phyloP scores from a whole-genome alignment of 2,888 invertebrate genomes.

The Eupithecia exiguata region DNA sequence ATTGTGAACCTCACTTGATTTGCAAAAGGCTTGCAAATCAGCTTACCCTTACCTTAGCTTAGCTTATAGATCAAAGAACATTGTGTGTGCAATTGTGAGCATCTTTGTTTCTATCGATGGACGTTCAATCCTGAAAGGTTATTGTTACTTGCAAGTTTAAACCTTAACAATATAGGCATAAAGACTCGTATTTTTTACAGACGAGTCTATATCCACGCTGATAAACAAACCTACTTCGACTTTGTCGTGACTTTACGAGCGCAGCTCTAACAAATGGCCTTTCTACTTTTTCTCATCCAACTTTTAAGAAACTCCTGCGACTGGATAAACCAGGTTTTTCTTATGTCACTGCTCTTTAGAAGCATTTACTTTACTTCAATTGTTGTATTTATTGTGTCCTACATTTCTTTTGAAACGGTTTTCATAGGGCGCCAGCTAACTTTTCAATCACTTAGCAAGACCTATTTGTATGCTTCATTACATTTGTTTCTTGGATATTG shows the following conservation, averaged over 20 bases:
- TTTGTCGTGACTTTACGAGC: conserved; percentile 15
- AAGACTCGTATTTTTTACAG: not conserved
- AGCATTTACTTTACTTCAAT: conserved; percentile 4
- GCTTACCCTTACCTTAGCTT: too few species aligned
- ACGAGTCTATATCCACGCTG: not conserved
- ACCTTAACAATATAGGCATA: not conserved
- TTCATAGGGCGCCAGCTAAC: not conserved
- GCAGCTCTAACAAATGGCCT: not conserved
- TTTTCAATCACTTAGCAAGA: not conserved
- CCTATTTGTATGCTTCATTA: not conserved
- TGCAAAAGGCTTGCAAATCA: not conserved
- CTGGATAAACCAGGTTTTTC: conserved; percentile 7
- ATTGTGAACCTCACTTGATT: not conserved
- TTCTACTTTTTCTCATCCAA: conserved; percentile 17
- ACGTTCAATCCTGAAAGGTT: not conserved
- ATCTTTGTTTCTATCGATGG: not conserved
- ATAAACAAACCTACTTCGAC: not conserved
- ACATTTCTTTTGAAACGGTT: not conserved
- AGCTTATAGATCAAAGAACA: not conserved
- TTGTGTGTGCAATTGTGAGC: not conserved
- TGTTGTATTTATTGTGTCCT: not conserved
- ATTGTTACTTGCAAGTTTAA: not conserved
- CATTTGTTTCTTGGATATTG: not conserved
- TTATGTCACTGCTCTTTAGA: conserved; percentile 14
- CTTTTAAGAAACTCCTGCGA: conserved; percentile 10